Percentiles rank a stretch among this genome's conserved stretches.
Conservation (phyloP, 2,888 invertebrate species). For the Heliconius charithonia region DNA sequence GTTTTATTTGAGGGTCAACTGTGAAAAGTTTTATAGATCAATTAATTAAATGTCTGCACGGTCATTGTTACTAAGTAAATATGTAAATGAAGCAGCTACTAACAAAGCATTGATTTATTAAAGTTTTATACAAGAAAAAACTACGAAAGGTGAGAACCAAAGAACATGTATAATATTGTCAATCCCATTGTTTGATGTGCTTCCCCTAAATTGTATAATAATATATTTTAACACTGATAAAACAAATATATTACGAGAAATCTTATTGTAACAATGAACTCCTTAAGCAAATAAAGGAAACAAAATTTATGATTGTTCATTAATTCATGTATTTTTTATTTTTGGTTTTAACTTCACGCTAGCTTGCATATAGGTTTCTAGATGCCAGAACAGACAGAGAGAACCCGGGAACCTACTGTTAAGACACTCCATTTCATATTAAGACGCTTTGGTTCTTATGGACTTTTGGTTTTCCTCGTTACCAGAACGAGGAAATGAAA, state of each 20-base stretch:
- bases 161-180: slow-evolving; percentile 37
- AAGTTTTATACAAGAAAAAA: slow-evolving; percentile 61
- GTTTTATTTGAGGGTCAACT: slow-evolving; percentile 81
- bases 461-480: no score
- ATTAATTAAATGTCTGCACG: slow-evolving; percentile 82
- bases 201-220: slow-evolving; percentile 10
- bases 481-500: no score
- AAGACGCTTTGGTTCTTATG: no score
- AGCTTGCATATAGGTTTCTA: no score
- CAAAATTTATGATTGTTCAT: not conserved
- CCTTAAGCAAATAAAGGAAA: not conserved
- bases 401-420: no score
- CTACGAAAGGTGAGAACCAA: slow-evolving; percentile 73
- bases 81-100: slow-evolving; percentile 74
- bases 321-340: not conserved
- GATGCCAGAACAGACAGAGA: no score
- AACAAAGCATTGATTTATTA: slow-evolving; percentile 82
- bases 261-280: not conserved
- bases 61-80: slow-evolving; percentile 81
- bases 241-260: not conserved
- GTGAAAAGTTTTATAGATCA: slow-evolving; percentile 82
- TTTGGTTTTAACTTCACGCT: not conserved
- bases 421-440: no score
- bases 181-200: slow-evolving; percentile 37
- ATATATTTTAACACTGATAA: not conserved